A percentile compares a stretch with the other conserved stretches of the same genome.
These are phyloP conservation scores for Bergia sp. DNA, from an alignment of 92 coral and sea anemone species.

Conservation along the genomic window DNA sequence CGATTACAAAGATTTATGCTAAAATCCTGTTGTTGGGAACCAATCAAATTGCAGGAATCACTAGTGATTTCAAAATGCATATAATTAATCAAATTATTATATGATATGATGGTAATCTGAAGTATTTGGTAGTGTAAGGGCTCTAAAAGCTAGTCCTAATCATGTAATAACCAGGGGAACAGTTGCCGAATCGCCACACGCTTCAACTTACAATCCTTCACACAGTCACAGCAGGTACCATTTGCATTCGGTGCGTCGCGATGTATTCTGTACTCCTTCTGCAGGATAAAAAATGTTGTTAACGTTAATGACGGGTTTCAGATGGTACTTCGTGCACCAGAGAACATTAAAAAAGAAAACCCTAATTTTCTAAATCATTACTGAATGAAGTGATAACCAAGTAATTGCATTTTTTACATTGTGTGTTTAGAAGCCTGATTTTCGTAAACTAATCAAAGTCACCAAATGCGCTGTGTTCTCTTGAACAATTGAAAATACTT, in stretches of 20 bases:
- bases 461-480: neutral
- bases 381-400: neutral
- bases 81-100: too few species aligned
- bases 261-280: conserved; percentile 69
- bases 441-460: too few species aligned
- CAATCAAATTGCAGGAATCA: too few species aligned
- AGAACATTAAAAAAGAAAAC: too few species aligned
- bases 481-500: neutral
- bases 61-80: too few species aligned
- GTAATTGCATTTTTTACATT: neutral
- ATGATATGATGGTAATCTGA: too few species aligned
- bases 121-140: neutral
- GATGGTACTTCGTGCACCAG: neutral
- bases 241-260: conserved; percentile 62
- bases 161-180: neutral
- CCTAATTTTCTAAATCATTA: too few species aligned
- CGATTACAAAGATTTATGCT: too few species aligned
- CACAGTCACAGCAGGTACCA: conserved; percentile 73
- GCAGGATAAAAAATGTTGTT: neutral
- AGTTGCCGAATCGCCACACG: neutral
- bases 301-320: neutral
- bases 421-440: neutral
- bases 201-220: conserved; percentile 62
- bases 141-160: neutral
- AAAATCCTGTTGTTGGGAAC: too few species aligned